Conservation (phyloP, 2,888 invertebrate species). For the Epicampocera succincta region DNA sequence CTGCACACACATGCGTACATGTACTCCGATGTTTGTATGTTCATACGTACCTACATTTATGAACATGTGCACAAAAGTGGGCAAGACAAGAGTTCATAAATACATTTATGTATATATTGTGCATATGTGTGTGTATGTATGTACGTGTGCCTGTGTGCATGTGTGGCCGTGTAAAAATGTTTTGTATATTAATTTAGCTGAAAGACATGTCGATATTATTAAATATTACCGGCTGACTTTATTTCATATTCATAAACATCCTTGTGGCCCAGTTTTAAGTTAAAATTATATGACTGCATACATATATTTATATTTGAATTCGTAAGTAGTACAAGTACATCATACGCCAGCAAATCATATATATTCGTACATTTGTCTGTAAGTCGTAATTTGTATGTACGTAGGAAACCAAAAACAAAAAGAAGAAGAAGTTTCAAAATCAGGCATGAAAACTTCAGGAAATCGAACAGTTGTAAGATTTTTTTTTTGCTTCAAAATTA, state of each 20-base stretch:
- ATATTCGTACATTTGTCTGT: not conserved
- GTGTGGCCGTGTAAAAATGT: not conserved
- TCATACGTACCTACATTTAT: not conserved
- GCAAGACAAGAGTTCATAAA: too few relatives aligned
- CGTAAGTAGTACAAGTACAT: slow-evolving; percentile 41
- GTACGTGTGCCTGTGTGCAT: not conserved
- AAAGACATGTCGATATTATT: slow-evolving; percentile 65
- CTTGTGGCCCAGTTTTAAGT: slow-evolving; percentile 62
- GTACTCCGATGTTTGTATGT: not conserved
- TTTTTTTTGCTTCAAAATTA: too few relatives aligned
- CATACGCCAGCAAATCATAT: not conserved
- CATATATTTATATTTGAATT: slow-evolving; percentile 37
- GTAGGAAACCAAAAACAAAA: too few relatives aligned
- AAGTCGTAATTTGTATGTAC: not conserved
- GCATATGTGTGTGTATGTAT: not conserved
- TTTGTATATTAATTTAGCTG: not conserved
- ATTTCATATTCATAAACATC: slow-evolving; percentile 66
- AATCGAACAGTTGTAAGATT: too few relatives aligned
- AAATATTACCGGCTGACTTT: slow-evolving; percentile 50
- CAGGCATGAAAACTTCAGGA: too few relatives aligned
- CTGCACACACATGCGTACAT: not conserved
- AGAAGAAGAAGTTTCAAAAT: too few relatives aligned
- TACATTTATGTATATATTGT: too few relatives aligned
- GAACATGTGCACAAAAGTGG: not conserved
- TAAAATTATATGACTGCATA: not conserved